Evolutionary conservation across 1,140 invertebrate genomes (phyloP), one percentile per base, ranked within the genome.

Genomic region (Drosophila sucinea): DNA sequence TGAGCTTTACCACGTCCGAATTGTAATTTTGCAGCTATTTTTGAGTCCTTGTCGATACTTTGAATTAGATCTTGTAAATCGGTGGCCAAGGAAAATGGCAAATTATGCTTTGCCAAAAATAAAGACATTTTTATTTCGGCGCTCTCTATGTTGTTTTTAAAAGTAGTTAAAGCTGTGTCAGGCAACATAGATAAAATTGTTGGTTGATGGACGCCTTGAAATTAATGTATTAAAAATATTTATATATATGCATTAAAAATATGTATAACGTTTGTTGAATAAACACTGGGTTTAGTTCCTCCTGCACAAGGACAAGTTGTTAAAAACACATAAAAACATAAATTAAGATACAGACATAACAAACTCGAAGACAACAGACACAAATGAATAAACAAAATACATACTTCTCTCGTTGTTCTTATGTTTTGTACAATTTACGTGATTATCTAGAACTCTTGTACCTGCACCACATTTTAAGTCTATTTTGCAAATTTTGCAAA

Each of bases 341-440:
- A 41, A 41, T 41, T 41, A 41, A 41, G 40, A 41, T 41, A 41
- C 40, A 41, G 40, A 41, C 40, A 41, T 41, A 41, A 41, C 17
- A 17, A 17, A 41, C 40, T 17, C 40, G n/a, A 41, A 41, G 40
- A 41, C n/a, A 41, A 41, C 40, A 41, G 40, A 41, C 40, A 41
- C 40, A 41, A 41, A n/a, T 17, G 40, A 41, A 40, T 40, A 40
- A 40, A 40, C 35, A 38, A 38, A 38, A 38, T 38, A 38, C 35
- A 38, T 38, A 38, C 35, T 38, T 38, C 35, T 38, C 35, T 38
- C 35, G 35, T 38, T 38, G 35, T 38, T 38, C 35, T 38, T 38
- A 17, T 17, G 17, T 17, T 17, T 17, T 17, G 17, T 17, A 17
- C 17, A 17, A 4, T 38, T 38, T 38, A 5, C 8, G 6, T 5